Evolutionary conservation across 2,113 vertebrate genomes (phyloP), one percentile per base, ranked within the genome.

Genomic region (Platanista minor): DNA sequence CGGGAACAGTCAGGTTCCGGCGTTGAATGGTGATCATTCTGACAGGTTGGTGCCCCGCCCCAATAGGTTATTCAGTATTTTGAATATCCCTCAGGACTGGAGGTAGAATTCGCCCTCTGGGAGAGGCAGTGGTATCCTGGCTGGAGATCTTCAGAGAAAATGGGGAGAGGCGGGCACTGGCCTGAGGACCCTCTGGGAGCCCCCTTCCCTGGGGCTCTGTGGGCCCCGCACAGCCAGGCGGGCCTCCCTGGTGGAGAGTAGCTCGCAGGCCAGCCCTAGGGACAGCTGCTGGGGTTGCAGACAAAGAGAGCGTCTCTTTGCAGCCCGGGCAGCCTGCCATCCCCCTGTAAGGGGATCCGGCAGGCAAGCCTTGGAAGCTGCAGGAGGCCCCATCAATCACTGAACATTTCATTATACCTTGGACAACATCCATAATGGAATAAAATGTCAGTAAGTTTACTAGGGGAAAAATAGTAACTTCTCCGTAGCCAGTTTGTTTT

Each of bases 381-480:
- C 94, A 85, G 96, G 96, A 96, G 96, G 92, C 84, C 13, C 92
- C 95, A 96, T 98, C 97, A 85, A 96, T 98, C 98, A 97, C 81
- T 1, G 29, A 43, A 77, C 95, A 97, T 97, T 97, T 98, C 97
- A 97, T 98, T 97, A 96, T 91, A 96, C 96, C 95, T 97, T 98
- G 98, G 97, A 98, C 96, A 90, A 80, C 91, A 95, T 97, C 97
- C 97, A 98, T 97, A 97, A 97, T 96, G 97, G 95, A 96, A 97
- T 97, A 97, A 97, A 97, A 96, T 92, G 95, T 97, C 96, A 96
- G 97, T 96, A 97, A 96, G 98, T 97, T 98, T 97, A 98, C 97
- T 97, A 87, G 93, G 96, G 96, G 90, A 95, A 95, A 97, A 96
- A 98, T 92, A 97, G 97, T 96, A 97, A 97, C 96, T 96, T 98